A percentile compares a stretch with the other conserved stretches of the same genome.
Conservation (phyloP, 2,888 invertebrate genomes). For the Dendrolimus pini region DNA sequence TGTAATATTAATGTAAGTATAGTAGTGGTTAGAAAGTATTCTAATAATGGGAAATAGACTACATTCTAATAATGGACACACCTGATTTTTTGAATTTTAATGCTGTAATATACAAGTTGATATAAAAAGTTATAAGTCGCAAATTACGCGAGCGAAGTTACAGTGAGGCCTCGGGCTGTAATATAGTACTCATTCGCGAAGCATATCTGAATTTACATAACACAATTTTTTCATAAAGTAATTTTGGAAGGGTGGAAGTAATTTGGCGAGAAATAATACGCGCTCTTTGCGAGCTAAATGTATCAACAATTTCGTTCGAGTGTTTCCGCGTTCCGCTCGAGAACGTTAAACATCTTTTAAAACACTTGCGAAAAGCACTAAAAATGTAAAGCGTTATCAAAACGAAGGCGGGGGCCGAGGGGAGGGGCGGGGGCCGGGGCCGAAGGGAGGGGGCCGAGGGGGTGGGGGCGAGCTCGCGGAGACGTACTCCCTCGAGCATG, state of each 20-base stretch:
- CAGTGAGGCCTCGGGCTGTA: too few species aligned
- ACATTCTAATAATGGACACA: too few species aligned
- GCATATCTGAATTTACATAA: too few species aligned
- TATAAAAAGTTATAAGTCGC: too few species aligned
- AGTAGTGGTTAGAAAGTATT: too few species aligned
- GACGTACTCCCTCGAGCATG: constrained; percentile 45
- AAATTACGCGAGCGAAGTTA: too few species aligned
- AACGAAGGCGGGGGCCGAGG: constrained; percentile 24
- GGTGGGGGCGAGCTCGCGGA: constrained; percentile 18
- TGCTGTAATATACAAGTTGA: too few species aligned
- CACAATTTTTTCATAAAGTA: not conserved
- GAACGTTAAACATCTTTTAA: constrained; percentile 5
- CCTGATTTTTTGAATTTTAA: too few species aligned
- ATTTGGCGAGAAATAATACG: not conserved
- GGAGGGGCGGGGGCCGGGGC: constrained; percentile 3
- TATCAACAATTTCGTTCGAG: constrained; percentile 3
- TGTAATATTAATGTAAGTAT: too few species aligned
- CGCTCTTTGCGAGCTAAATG: not conserved
- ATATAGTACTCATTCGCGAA: too few species aligned
- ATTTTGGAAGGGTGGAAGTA: not conserved
- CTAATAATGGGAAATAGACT: too few species aligned
- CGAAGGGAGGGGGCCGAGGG: constrained; percentile 4
- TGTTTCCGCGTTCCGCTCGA: constrained; percentile 21
- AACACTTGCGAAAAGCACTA: constrained; percentile 20
- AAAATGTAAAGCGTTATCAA: constrained; percentile 44